Percentiles rank a stretch among this genome's conserved stretches.
Evolutionary conservation across 2,888 invertebrate genomes (phyloP).

Genomic region (Autographa gamma): DNA sequence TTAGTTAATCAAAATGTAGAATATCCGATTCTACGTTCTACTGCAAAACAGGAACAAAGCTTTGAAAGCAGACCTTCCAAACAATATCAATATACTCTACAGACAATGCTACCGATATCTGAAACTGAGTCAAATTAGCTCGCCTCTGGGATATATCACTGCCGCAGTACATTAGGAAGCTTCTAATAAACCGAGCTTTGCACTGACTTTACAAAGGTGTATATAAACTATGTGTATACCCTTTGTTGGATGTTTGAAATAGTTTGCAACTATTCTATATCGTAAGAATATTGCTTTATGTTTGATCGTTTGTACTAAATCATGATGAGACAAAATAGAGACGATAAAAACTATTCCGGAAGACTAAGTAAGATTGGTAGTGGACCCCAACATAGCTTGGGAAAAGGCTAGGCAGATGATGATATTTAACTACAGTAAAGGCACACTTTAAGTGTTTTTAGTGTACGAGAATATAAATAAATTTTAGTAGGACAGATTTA

Average conservation of each 20-base stretch:
- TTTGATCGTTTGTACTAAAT: too few relatives aligned
- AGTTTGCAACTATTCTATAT: neutral
- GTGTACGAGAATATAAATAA: too few relatives aligned
- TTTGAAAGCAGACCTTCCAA: slow-evolving; percentile 7
- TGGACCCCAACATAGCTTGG: too few relatives aligned
- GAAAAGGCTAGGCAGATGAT: too few relatives aligned
- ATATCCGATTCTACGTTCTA: neutral
- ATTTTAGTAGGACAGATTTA: too few relatives aligned
- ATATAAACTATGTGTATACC: slow-evolving; percentile 4
- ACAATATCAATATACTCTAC: slow-evolving; percentile 30
- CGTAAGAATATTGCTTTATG: too few relatives aligned
- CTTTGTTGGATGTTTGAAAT: neutral
- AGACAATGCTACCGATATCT: slow-evolving; percentile 36
- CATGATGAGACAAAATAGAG: too few relatives aligned
- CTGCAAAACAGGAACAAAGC: neutral
- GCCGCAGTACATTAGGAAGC: slow-evolving; percentile 24
- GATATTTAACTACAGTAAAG: too few relatives aligned
- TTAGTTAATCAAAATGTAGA: neutral
- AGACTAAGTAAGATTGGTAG: too few relatives aligned
- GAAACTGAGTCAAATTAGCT: slow-evolving; percentile 33
- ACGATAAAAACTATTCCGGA: too few relatives aligned
- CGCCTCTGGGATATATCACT: slow-evolving; percentile 46
- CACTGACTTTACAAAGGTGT: slow-evolving; percentile 28
- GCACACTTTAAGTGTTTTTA: too few relatives aligned
- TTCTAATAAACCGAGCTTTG: slow-evolving; percentile 27